Evolutionary conservation across 2,888 invertebrate species (phyloP).

Genomic region (Pyrrhopygopsis socrates): DNA sequence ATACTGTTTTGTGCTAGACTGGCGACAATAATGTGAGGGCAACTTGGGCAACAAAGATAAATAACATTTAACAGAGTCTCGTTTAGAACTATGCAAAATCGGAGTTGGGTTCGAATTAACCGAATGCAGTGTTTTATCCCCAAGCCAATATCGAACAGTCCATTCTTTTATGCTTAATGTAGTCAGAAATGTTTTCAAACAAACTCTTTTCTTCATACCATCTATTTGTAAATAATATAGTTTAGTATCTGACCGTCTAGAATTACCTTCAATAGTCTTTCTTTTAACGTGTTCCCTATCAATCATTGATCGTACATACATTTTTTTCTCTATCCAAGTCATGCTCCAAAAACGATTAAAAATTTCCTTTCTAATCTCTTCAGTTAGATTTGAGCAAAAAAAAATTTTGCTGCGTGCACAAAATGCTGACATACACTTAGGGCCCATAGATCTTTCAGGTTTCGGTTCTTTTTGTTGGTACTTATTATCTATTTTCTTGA

Average conservation of each 20-base stretch:
- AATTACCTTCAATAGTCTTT: slow-evolving; percentile 52
- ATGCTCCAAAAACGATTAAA: too few relatives aligned
- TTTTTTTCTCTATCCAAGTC: slow-evolving; percentile 71
- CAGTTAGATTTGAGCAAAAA: slow-evolving; percentile 64
- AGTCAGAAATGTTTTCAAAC: too few relatives aligned
- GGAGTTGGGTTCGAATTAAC: too few relatives aligned
- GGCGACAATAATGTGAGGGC: too few relatives aligned
- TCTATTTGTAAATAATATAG: slow-evolving; percentile 76
- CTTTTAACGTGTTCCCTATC: slow-evolving; percentile 53
- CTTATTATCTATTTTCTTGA: slow-evolving; percentile 62
- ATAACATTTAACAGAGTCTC: too few relatives aligned
- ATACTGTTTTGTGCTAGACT: too few relatives aligned
- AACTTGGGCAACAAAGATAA: too few relatives aligned
- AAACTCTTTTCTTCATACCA: slow-evolving; percentile 76
- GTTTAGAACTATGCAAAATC: too few relatives aligned
- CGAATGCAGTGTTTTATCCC: slow-evolving; percentile 42
- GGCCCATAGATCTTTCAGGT: slow-evolving; percentile 63
- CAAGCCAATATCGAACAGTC: slow-evolving; percentile 80
- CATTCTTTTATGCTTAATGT: slow-evolving; percentile 81
- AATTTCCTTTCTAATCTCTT: slow-evolving; percentile 62
- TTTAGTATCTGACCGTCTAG: slow-evolving; percentile 77
- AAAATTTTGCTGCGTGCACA: slow-evolving; percentile 58
- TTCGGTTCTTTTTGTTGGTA: slow-evolving; percentile 50
- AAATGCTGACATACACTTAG: slow-evolving; percentile 55
- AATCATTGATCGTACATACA: slow-evolving; percentile 63